Base-by-base conservation (phyloP, 2,888 invertebrate genomes). In the Matsumyia berberina region DNA sequence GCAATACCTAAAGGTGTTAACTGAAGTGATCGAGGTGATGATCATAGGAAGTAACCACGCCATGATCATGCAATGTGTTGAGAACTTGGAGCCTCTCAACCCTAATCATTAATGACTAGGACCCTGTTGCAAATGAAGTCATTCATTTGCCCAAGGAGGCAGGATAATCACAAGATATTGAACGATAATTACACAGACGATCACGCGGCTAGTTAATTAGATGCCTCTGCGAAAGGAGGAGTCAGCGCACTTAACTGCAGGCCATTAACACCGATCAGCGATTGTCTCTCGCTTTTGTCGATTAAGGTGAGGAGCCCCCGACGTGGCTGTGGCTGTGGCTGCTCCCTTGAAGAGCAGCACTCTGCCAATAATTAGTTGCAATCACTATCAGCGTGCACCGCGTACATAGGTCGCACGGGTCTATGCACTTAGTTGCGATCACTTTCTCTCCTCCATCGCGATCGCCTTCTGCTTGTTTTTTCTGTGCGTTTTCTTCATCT, bases 401-500 rank as follows among this genome's bases (percentile, higher is more conserved):
- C 24, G 70, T 64, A 49, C 64, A 19, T 76, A 58, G 70, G 60
- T 58, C 70, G 64, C 44, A 42, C 70, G 53, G 86, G 82, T 81
- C 86, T 74, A 58, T 86, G 82, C 78, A 82, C 77, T 78, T 78
- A 64, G 51, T 51, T 31, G 79, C 53, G 81, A 77, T 80, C 81
- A 81, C 86, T 86, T 79, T 82, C 86, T 79, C 83, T 70, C 69
- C 86, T 82, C 78, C n/a, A n/a, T n/a, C n/a, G n/a, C n/a, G n/a
- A n/a, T 83, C 44, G 76, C 57, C 19, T 53, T 64, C 51, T 67
- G 73, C 53, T 53, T 74, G 70, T 87, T 87, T 88, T 87, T 88
- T 88, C 88, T 24, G 88, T 88, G 88, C 88, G 87, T 87, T 87
- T 88, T 87, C 86, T 17, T 60, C 60, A 42, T 74, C 51, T 87